Conservation (phyloP, 2,797 vertebrate genomes). For the Distichodus sexfasciatus region DNA sequence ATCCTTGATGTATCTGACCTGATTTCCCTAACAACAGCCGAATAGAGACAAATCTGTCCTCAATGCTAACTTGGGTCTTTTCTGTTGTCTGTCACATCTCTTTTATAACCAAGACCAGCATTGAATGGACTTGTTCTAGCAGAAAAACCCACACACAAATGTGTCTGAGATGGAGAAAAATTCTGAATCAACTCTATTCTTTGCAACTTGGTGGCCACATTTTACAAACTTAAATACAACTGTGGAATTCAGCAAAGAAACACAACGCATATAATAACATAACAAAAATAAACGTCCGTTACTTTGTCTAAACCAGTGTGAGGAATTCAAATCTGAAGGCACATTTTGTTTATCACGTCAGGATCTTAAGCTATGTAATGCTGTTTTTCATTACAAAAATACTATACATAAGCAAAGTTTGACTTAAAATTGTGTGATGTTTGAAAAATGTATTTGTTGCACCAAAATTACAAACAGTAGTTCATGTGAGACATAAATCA, state of each 20-base stretch:
- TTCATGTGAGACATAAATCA: no score
- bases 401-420: no score
- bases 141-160: constrained; percentile 70
- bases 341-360: no score
- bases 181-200: constrained; percentile 62
- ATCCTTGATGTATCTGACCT: background rate
- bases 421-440: no score
- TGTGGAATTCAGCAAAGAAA: no score
- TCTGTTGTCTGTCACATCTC: constrained; percentile 27
- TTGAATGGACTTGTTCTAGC: constrained; percentile 64
- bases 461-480: no score
- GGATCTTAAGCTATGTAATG: no score
- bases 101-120: constrained; percentile 59
- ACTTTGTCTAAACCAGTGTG: constrained; percentile 73
- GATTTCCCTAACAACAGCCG: constrained; percentile 30
- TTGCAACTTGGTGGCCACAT: constrained; percentile 52
- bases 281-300: no score
- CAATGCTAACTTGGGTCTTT: constrained; percentile 35
- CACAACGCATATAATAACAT: no score
- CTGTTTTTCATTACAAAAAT: no score
- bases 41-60: constrained; percentile 42
- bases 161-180: constrained; percentile 54
- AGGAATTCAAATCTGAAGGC: constrained; percentile 50
- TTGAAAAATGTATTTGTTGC: no score
- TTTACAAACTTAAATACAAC: no score